These are phyloP conservation scores for Carcharodon carcharias DNA, from an alignment of 2,797 vertebrate genomes.

Conservation along the genomic window DNA sequence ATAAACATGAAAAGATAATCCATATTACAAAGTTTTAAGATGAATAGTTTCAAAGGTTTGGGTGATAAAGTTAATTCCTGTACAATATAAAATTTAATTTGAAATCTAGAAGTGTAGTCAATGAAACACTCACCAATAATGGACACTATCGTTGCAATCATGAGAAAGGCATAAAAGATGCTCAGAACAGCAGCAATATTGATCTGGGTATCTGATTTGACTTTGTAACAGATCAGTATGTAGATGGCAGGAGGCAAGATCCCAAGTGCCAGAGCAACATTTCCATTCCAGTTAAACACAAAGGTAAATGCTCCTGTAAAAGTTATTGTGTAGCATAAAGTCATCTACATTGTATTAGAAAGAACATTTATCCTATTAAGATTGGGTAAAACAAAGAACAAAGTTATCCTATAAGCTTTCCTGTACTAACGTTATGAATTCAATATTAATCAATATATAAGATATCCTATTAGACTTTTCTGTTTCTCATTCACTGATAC, in stretches of 20 bases:
- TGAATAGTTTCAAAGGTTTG: neutral
- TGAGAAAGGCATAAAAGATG: slow-evolving; percentile 67
- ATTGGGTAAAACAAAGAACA: neutral
- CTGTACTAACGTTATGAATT: neutral
- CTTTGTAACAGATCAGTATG: slow-evolving; percentile 60
- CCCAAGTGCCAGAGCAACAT: slow-evolving; percentile 55
- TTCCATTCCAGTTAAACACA: slow-evolving; percentile 53
- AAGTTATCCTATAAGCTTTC: neutral
- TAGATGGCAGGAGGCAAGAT: slow-evolving; percentile 61
- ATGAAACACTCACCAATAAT: slow-evolving; percentile 58
- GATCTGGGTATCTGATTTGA: slow-evolving; percentile 62
- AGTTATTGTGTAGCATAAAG: neutral
- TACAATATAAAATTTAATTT: neutral
- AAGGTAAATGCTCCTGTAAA: slow-evolving; percentile 65
- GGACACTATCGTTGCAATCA: slow-evolving; percentile 67
- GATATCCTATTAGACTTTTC: neutral
- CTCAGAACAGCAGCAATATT: slow-evolving; percentile 63
- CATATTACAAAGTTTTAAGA: neutral
- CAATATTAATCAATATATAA: neutral
- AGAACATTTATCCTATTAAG: neutral
- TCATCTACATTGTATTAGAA: neutral
- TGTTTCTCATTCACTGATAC: neutral
- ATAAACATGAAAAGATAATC: neutral
- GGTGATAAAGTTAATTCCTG: neutral
- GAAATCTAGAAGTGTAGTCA: neutral